A percentile compares a stretch with the other conserved stretches of the same genome.
These are phyloP conservation scores for Etheostoma cragini DNA, from an alignment of 2,113 vertebrate genomes.

Conservation along the genomic window DNA sequence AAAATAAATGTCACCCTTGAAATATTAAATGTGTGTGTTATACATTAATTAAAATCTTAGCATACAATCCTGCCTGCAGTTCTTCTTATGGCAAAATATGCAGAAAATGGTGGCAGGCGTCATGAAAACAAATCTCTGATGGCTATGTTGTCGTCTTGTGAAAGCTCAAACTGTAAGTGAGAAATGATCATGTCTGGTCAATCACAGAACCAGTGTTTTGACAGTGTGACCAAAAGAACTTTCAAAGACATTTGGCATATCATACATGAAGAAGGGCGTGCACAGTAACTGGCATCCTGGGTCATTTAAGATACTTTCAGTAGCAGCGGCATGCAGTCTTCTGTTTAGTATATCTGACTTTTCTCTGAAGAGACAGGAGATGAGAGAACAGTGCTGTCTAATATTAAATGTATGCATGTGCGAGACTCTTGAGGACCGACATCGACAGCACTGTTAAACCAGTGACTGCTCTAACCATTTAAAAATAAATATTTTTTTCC, in stretches of 20 bases:
- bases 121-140: background rate
- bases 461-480: background rate
- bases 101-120: constrained; percentile 1
- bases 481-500: constrained; percentile 46
- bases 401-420: constrained; percentile 11
- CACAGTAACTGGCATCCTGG: background rate
- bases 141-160: constrained; percentile 29
- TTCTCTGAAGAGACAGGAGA: background rate
- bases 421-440: constrained; percentile 37
- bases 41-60: background rate
- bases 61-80: background rate
- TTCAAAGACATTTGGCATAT: constrained; percentile 48
- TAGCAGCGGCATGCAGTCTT: constrained; percentile 21
- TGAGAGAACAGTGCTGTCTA: background rate
- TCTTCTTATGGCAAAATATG: constrained; percentile 18
- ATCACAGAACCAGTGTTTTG: constrained; percentile 21
- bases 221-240: background rate
- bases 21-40: constrained; percentile 1
- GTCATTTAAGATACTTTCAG: constrained; percentile 10
- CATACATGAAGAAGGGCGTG: constrained; percentile 19
- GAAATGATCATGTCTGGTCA: background rate
- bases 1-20: constrained; percentile 37
- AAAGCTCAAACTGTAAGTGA: constrained; percentile 8
- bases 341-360: background rate
- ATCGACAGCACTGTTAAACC: constrained; percentile 34